Percentiles rank a stretch among this genome's conserved stretches.
phyloP scores from a whole-genome alignment of 2,113 vertebrate species.

The Perognathus longimembris region DNA sequence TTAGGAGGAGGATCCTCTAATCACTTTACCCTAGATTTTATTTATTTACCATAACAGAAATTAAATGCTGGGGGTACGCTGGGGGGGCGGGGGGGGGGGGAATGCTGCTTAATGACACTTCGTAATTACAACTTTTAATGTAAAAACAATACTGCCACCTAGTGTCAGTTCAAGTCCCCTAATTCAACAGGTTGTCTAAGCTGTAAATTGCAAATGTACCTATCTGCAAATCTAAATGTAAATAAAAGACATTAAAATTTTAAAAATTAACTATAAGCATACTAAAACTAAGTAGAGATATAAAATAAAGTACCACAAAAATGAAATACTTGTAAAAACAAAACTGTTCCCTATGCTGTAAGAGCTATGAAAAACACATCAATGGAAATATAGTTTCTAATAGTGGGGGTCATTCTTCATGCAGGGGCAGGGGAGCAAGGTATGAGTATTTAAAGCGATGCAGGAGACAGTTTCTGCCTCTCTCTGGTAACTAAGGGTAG shows the following conservation, averaged over 20 bases:
- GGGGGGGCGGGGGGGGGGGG: not conserved
- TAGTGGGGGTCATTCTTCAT: not conserved
- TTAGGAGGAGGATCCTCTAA: not conserved
- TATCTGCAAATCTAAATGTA: not conserved
- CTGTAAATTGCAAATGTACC: not conserved
- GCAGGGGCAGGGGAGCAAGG: fast-evolving
- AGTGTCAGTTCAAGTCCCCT: slow-evolving; percentile 60
- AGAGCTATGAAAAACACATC: not conserved
- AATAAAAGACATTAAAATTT: not conserved
- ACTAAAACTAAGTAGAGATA: slow-evolving; percentile 15
- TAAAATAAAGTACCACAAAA: not conserved
- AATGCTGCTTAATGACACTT: not conserved
- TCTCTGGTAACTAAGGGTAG: not conserved
- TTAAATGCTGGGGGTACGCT: not conserved
- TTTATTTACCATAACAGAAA: slow-evolving; percentile 43
- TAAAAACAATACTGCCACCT: slow-evolving; percentile 82
- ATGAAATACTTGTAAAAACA: not conserved
- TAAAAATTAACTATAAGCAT: not conserved
- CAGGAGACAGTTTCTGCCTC: not conserved
- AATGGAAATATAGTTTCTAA: not conserved
- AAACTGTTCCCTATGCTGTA: not conserved
- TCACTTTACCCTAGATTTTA: not conserved
- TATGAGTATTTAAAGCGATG: not conserved
- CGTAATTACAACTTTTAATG: slow-evolving; percentile 57
- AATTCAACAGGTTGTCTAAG: slow-evolving; percentile 32